Evolutionary conservation across 2,113 vertebrate genomes (phyloP).

Genomic region (Tonatia bakeri): DNA sequence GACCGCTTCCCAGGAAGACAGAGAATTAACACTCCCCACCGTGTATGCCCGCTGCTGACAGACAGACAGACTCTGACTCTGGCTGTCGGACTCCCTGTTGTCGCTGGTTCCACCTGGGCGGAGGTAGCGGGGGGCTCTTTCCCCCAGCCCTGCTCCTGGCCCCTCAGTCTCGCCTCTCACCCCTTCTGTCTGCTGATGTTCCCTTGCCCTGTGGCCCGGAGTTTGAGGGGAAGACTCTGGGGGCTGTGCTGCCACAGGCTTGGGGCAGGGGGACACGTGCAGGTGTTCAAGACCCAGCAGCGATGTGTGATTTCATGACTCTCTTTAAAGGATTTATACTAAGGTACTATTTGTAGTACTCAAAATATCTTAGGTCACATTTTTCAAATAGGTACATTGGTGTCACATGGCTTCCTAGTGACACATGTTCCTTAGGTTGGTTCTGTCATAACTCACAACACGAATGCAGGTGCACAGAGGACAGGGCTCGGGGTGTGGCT

Average conservation of each 20-base stretch:
- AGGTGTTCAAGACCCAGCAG: neutral
- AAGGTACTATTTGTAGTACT: neutral
- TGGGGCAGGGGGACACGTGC: neutral
- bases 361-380: conserved; percentile 32
- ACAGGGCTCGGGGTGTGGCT: neutral
- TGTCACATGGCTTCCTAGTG: conserved; percentile 24
- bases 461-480: neutral
- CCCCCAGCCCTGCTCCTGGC: too few species aligned
- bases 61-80: conserved; percentile 67
- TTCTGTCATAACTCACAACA: conserved; percentile 51
- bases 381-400: neutral
- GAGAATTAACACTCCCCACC: conserved; percentile 85
- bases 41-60: conserved; percentile 82
- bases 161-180: too few species aligned
- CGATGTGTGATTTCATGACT: neutral
- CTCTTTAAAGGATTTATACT: neutral
- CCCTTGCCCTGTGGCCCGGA: too few species aligned
- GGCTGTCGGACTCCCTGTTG: too few species aligned
- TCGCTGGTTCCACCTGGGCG: too few species aligned
- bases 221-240: too few species aligned
- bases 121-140: too few species aligned
- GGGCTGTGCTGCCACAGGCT: too few species aligned
- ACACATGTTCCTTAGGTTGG: conserved; percentile 30
- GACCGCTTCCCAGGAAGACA: conserved; percentile 75
- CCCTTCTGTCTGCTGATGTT: too few species aligned